phyloP scores from a whole-genome alignment of 2,113 vertebrate species.

The Microcebus murinus region DNA sequence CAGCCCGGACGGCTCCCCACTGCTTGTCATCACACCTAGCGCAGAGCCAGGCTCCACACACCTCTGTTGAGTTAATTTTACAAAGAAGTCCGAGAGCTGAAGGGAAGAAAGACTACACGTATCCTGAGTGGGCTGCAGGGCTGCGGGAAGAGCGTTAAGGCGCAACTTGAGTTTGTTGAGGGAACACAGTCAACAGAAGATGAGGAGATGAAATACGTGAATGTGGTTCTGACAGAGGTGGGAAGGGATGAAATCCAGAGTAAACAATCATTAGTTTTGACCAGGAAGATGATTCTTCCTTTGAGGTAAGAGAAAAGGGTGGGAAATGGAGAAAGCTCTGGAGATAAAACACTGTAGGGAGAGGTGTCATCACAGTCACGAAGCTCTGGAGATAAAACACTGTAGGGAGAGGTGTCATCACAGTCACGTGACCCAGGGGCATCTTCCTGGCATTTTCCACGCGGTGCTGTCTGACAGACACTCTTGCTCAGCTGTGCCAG shows the following conservation, averaged over 20 bases:
- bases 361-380: too few relatives aligned
- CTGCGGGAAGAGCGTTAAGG: background rate
- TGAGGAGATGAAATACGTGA: background rate
- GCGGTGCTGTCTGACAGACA: too few relatives aligned
- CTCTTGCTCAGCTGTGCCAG: too few relatives aligned
- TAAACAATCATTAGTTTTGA: background rate
- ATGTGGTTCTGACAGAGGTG: background rate
- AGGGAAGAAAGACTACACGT: background rate
- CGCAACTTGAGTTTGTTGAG: background rate
- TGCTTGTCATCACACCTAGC: background rate
- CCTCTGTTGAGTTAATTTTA: background rate
- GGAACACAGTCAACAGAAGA: background rate
- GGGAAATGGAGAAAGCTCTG: background rate
- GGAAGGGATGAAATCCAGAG: background rate
- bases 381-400: background rate
- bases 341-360: background rate
- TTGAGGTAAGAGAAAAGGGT: background rate
- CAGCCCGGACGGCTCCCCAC: background rate
- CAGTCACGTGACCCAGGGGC: accelerated
- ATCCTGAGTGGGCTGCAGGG: background rate
- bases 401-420: background rate
- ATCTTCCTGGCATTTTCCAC: background rate
- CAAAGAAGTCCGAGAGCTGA: background rate
- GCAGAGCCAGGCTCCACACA: background rate
- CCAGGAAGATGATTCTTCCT: background rate